A percentile compares a stretch with the other conserved stretches of the same genome.
Evolutionary conservation across 2,797 vertebrate genomes (phyloP).

Genomic region (Alcedo quadribrachys): DNA sequence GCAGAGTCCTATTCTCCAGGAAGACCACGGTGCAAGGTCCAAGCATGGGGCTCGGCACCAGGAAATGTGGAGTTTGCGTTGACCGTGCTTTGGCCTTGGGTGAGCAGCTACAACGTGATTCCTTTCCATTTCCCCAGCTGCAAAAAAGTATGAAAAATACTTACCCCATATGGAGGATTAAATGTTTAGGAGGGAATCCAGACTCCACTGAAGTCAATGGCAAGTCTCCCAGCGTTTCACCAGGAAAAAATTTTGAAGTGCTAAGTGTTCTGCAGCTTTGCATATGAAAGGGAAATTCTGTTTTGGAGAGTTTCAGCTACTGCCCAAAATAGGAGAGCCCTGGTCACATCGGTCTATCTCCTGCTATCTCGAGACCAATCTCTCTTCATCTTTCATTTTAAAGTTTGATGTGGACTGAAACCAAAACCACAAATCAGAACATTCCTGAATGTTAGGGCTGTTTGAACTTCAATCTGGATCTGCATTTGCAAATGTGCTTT

Average conservation of each 20-base stretch:
- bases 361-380: neutral
- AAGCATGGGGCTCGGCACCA: neutral
- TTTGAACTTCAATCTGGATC: conserved; percentile 21
- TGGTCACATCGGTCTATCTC: neutral
- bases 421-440: conserved; percentile 2
- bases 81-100: conserved; percentile 57
- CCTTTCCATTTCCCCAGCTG: neutral
- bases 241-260: conserved; percentile 10
- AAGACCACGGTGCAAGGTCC: neutral
- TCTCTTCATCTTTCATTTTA: neutral
- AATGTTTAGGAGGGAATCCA: conserved; percentile 58
- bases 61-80: neutral
- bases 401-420: neutral
- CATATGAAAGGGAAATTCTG: conserved; percentile 20
- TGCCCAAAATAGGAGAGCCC: neutral
- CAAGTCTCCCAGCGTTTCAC: conserved; percentile 31
- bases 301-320: conserved; percentile 7
- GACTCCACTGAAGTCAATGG: conserved; percentile 21
- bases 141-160: conserved; percentile 35
- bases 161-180: conserved; percentile 64
- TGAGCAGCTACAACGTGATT: neutral
- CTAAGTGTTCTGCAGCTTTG: conserved; percentile 36
- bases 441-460: neutral
- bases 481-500: conserved; percentile 40
- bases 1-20: neutral